Base-by-base conservation (phyloP, 2,113 vertebrate genomes). In the Rhynchomys soricoides region DNA sequence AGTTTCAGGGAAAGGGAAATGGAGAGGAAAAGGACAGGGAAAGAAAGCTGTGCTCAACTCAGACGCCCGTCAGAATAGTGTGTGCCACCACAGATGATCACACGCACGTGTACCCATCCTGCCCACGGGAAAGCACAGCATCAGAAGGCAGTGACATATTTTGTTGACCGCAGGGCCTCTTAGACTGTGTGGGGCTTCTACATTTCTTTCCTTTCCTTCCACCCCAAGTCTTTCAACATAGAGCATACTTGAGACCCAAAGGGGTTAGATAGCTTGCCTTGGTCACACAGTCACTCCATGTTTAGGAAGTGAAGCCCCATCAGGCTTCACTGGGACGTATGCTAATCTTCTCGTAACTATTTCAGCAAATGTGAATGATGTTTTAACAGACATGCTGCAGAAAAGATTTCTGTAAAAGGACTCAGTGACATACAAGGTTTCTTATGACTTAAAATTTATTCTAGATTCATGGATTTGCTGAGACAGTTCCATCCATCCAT, bases 341-440 rank as follows among this genome's bases (percentile, higher is more conserved):
- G 37, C 86, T 43, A 2, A 15, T 57, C 26, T 87, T 43, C 34
- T 13, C 7, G 3, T 52, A 34, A 17, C 59, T 43, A 26, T 90
- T 79, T 91, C 8, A 83, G 86, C 94, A 86, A 74, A 66, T 59
- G 68, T 89, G 83, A 79, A 50, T 3, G 70, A 57, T 85, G 22
- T 3, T 16, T 52, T 73, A 19, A 85, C n/a, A 81, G 55, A 45
- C 12, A 57, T n/a, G 34, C 37, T 55, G 16, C 75, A n/a, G 43
- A 85, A 95, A 40, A 88, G 94, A 74, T 75, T 81, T 22, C 75
- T 86, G 21, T 78, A 71, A 43, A 77, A 91, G 82, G n/a, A 85
- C 73, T 86, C 43, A 8, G 11, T 62, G 55, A 87, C 48, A 50
- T 68, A 3, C 73, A 73, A 89, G 37, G 2, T 68, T 70, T 48